These are phyloP conservation scores for Hylaeus anthracinus DNA, from an alignment of 1,140 invertebrate species.

Conservation along the genomic window DNA sequence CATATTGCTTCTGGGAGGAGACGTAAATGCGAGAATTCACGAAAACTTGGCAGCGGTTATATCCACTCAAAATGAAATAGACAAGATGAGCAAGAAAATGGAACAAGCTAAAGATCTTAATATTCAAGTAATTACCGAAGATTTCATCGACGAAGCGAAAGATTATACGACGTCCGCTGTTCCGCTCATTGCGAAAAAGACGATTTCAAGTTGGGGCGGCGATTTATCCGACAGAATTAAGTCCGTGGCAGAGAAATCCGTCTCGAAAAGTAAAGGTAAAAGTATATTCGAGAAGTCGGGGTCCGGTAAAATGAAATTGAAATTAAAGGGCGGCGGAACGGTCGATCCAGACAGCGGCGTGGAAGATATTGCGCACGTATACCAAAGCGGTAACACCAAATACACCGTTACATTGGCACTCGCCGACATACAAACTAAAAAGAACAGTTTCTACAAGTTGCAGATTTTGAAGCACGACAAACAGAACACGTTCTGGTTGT, in stretches of 20 bases:
- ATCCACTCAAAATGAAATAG: conserved; percentile 86
- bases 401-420: conserved; percentile 91
- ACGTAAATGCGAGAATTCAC: conserved; percentile 85
- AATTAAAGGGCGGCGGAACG: conserved; percentile 92
- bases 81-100: conserved; percentile 86
- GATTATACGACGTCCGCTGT: conserved; percentile 82
- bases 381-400: conserved; percentile 83
- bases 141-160: conserved; percentile 88
- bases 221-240: conserved; percentile 84
- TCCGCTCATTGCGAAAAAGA: conserved; percentile 86
- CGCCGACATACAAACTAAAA: conserved; percentile 92
- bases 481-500: conserved; percentile 88
- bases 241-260: conserved; percentile 66
- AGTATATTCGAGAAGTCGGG: conserved; percentile 86
- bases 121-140: conserved; percentile 90
- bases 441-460: conserved; percentile 97
- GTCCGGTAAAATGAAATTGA: conserved; percentile 87
- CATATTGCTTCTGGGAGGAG: conserved; percentile 89
- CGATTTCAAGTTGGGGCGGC: conserved; percentile 91
- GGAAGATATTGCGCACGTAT: conserved; percentile 91
- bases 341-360: conserved; percentile 95
- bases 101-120: conserved; percentile 85
- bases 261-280: conserved; percentile 80
- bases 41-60: conserved; percentile 88
- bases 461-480: conserved; percentile 92